Evolutionary conservation across 1,140 invertebrate genomes (phyloP), one percentile per base, ranked within the genome.

Genomic region (Hylaeus anthracinus): DNA sequence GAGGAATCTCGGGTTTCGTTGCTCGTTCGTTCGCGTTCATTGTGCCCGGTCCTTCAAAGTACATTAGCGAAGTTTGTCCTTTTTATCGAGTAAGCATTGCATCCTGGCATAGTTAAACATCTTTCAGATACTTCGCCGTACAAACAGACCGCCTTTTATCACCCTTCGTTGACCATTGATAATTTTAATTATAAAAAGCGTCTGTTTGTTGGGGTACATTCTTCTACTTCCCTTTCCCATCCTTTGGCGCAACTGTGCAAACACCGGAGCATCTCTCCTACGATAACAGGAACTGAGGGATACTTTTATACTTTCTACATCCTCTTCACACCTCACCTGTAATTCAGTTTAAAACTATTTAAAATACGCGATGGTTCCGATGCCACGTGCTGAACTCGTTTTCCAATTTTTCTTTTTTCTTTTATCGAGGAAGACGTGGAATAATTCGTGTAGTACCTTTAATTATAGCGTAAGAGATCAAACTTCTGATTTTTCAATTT

Each of bases 141-240:
- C 53, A 82, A 82, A 82, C 75, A 69, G 72, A 75, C 64, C 45
- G 65, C 77, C 56, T 75, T 80, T 67, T 65, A 71, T 82, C 63
- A 84, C 84, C 85, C 85, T 86, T 81, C 79, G 75, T 76, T 81
- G 80, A 79, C 86, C 90, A 88, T 90, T 88, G 86, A 87, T 88
- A 90, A 88, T 91, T 91, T 87, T 89, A 90, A 89, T 91, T 91
- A 88, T 87, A 88, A 90, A 91, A 90, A 81, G 85, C 81, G 87
- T 81, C 74, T 48, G 75, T 72, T 76, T 45, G 72, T 51, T 14
- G 58, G 53, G 61, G n/a, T 56, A 56, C 58, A 43, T 60, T 58
- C 65, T 69, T 77, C 67, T 53, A 64, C 58, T 10, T 51, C 63
- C 48, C 55, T 26, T n/a, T 43, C 61, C 26, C 41, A 14, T 69